Conservation (phyloP, 2,113 vertebrate species). For the Callaeas wilsoni region DNA sequence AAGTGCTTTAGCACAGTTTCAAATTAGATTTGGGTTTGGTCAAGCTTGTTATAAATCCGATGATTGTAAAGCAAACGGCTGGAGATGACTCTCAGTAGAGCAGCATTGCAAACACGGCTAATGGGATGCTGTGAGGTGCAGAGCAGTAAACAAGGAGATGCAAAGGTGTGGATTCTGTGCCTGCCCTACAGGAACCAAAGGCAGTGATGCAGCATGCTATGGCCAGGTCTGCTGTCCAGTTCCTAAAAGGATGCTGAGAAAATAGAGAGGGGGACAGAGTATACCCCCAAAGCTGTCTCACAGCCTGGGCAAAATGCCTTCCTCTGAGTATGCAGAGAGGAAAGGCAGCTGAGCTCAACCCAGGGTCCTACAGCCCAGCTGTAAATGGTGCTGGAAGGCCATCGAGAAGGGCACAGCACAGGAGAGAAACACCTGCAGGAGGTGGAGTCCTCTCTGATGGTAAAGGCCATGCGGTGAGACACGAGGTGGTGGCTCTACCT, state of each 20-base stretch:
- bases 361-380: neutral
- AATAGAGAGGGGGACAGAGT: neutral
- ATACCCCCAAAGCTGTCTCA: neutral
- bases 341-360: neutral
- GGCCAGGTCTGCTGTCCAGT: neutral
- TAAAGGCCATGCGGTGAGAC: neutral
- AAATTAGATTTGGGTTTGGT: conserved; percentile 64
- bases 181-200: neutral
- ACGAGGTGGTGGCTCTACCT: neutral
- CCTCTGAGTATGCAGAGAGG: neutral
- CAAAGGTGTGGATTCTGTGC: neutral
- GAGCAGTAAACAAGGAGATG: neutral
- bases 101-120: neutral
- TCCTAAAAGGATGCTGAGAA: neutral
- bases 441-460: neutral
- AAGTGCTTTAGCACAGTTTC: conserved; percentile 53
- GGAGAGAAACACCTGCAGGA: neutral
- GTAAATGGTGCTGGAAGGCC: neutral
- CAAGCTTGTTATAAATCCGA: conserved; percentile 56
- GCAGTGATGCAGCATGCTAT: neutral
- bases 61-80: conserved; percentile 28
- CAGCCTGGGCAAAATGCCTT: neutral
- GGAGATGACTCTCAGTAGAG: conserved; percentile 22
- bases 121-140: neutral
- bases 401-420: rapidly evolving